phyloP scores from a whole-genome alignment of 2,888 invertebrate species.

The Drosophila diplacantha region DNA sequence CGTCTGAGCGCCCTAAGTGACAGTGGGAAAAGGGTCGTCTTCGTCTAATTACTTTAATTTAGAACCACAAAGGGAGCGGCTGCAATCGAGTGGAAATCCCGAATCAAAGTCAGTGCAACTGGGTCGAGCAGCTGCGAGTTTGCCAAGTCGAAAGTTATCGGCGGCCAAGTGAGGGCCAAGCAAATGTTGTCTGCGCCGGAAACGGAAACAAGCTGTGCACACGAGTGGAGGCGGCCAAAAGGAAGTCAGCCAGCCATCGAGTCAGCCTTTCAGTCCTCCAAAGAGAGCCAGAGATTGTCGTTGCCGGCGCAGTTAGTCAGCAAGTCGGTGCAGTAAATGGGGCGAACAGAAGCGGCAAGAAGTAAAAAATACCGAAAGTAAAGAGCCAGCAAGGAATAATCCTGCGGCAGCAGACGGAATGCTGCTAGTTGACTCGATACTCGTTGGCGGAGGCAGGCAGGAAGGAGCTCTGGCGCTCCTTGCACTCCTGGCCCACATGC shows the following conservation, averaged over 20 bases:
- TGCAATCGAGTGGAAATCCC: slow-evolving; percentile 39
- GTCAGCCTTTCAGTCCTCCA: slow-evolving; percentile 17
- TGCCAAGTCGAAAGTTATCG: slow-evolving; percentile 40
- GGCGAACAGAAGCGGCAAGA: slow-evolving; percentile 30
- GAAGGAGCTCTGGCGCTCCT: slow-evolving; percentile 1
- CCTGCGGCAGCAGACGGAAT: slow-evolving; percentile 29
- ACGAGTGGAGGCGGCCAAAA: slow-evolving; percentile 54
- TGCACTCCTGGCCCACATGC: slow-evolving; percentile 8
- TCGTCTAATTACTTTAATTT: slow-evolving; percentile 43
- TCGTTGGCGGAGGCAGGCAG: slow-evolving; percentile 4
- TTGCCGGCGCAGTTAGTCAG: slow-evolving; percentile 39
- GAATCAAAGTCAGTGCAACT: slow-evolving; percentile 48
- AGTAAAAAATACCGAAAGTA: slow-evolving; percentile 12
- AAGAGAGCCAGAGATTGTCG: slow-evolving; percentile 39
- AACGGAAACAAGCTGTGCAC: slow-evolving; percentile 63
- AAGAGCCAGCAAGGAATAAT: slow-evolving; percentile 24
- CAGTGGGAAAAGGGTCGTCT: slow-evolving; percentile 16
- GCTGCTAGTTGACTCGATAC: slow-evolving; percentile 26
- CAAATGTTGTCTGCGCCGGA: slow-evolving; percentile 63
- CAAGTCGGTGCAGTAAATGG: slow-evolving; percentile 46
- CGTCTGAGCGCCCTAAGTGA: slow-evolving; percentile 15
- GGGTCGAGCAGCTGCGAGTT: slow-evolving; percentile 43
- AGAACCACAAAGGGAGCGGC: slow-evolving; percentile 15
- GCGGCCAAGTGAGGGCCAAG: slow-evolving; percentile 50
- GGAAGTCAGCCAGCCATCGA: slow-evolving; percentile 52